Evolutionary conservation across 2,113 vertebrate genomes (phyloP).

Genomic region (Misgurnus anguillicaudatus): DNA sequence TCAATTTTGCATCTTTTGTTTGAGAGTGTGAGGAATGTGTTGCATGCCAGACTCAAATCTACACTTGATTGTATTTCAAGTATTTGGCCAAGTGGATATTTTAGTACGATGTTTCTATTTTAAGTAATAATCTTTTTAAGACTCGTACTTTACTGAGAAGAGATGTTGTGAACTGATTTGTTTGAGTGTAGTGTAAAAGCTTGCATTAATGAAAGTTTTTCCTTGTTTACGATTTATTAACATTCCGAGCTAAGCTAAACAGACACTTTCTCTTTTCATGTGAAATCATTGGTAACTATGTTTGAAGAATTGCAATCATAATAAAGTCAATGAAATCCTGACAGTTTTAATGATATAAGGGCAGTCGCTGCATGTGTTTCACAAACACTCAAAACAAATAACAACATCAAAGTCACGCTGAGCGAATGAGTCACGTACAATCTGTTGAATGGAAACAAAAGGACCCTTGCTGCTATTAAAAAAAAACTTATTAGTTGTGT

Average conservation of each 20-base stretch:
- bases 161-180: too few species aligned
- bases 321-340: background rate
- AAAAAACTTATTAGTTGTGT: background rate
- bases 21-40: background rate
- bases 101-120: too few species aligned
- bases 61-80: too few species aligned
- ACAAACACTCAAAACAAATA: constrained; percentile 14
- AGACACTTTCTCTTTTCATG: background rate
- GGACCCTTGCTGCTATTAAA: background rate
- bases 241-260: background rate
- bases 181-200: background rate
- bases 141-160: too few species aligned
- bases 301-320: too few species aligned
- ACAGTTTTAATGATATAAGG: constrained; percentile 2
- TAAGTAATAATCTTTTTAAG: too few species aligned
- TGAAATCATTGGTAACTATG: background rate
- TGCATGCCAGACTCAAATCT: too few species aligned
- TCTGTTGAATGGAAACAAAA: background rate
- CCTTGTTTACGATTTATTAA: background rate
- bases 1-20: background rate
- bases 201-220: background rate
- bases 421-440: background rate
- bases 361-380: background rate
- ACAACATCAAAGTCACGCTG: constrained; percentile 2
- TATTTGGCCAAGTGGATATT: too few species aligned